A percentile compares a stretch with the other conserved stretches of the same genome.
These are phyloP conservation scores for Dreissena rostriformis DNA, from an alignment of 1,140 invertebrate genomes.

Conservation along the genomic window DNA sequence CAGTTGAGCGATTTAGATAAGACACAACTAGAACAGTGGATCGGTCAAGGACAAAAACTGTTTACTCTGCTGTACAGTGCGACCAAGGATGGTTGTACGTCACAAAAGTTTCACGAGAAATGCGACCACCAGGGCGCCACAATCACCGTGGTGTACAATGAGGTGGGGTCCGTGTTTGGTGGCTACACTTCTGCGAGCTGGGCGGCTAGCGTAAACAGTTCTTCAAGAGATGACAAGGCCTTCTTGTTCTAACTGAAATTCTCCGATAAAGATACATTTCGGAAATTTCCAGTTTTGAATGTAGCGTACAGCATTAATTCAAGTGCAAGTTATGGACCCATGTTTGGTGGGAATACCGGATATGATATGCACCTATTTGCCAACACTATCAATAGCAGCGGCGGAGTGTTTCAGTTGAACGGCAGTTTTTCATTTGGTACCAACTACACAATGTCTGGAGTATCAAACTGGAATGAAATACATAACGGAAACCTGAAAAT, in stretches of 20 bases:
- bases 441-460: conserved; percentile 1
- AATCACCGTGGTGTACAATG: not conserved
- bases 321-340: conserved; percentile 31
- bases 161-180: not conserved
- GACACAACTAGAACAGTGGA: conserved; percentile 5
- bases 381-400: not conserved
- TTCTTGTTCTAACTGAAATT: conserved; percentile 57
- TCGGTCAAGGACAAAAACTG: not conserved
- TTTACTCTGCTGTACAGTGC: conserved; percentile 33
- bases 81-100: not conserved
- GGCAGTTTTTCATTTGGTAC: not conserved
- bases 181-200: not conserved
- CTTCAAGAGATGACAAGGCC: not conserved
- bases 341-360: conserved; percentile 46
- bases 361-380: conserved; percentile 19
- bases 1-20: not conserved
- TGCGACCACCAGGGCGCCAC: not conserved
- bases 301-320: conserved; percentile 5
- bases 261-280: not conserved
- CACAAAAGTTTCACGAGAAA: not conserved
- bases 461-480: conserved; percentile 2
- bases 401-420: conserved; percentile 18
- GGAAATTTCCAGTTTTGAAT: not conserved
- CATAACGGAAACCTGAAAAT: not conserved
- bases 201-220: no score